A percentile compares a stretch with the other conserved stretches of the same genome.
These are phyloP conservation scores for Amiota minor DNA, from an alignment of 2,888 invertebrate species.

Conservation along the genomic window DNA sequence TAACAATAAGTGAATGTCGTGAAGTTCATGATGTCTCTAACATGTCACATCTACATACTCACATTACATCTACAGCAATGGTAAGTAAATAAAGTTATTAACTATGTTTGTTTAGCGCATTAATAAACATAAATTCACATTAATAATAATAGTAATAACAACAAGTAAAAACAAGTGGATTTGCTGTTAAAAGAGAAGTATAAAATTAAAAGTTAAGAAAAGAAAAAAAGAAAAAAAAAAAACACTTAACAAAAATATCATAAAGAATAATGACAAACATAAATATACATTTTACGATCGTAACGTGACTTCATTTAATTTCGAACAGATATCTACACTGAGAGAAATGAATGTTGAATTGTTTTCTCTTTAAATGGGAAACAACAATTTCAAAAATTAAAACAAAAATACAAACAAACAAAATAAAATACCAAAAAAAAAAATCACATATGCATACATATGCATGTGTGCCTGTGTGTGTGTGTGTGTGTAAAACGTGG, in stretches of 20 bases:
- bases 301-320: constrained; percentile 69
- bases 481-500: constrained; percentile 45
- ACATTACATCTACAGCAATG: constrained; percentile 4
- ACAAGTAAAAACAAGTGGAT: constrained; percentile 31
- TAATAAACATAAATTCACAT: constrained; percentile 6
- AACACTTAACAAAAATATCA: constrained; percentile 42
- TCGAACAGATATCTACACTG: constrained; percentile 50
- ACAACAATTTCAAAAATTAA: background rate
- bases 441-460: constrained; percentile 10
- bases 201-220: constrained; percentile 12
- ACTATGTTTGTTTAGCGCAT: constrained; percentile 57
- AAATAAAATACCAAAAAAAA: constrained; percentile 35
- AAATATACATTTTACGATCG: constrained; percentile 60
- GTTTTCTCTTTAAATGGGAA: too few species aligned
- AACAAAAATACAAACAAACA: background rate
- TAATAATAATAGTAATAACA: constrained; percentile 42
- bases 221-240: constrained; percentile 18
- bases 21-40: constrained; percentile 15
- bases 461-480: background rate
- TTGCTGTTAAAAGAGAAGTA: constrained; percentile 2
- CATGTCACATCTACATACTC: too few species aligned
- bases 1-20: constrained; percentile 22
- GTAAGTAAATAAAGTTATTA: constrained; percentile 60
- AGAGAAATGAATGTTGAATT: too few species aligned
- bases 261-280: constrained; percentile 57